Conservation (phyloP, 2,113 vertebrate genomes). For the Kryptolebias marmoratus region DNA sequence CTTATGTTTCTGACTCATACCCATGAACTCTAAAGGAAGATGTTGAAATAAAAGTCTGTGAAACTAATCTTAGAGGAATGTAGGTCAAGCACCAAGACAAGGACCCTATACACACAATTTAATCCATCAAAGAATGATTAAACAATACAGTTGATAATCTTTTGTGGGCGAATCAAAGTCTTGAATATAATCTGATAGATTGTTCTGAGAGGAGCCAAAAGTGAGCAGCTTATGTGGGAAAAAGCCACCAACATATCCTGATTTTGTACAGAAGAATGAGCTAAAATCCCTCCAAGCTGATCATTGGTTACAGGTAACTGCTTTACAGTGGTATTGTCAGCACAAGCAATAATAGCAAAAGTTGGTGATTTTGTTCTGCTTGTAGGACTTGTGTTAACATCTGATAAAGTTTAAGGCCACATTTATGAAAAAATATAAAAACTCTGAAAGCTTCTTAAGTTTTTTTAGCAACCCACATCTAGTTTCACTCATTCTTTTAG, state of each 20-base stretch:
- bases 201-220: neutral
- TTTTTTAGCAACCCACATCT: too few relatives aligned
- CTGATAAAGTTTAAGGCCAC: neutral
- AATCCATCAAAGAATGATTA: constrained; percentile 13
- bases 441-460: too few relatives aligned
- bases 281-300: neutral
- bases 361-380: neutral
- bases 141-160: constrained; percentile 10
- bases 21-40: neutral
- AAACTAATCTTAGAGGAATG: neutral
- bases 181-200: neutral
- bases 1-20: too few relatives aligned
- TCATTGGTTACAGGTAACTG: neutral
- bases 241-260: neutral
- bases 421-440: neutral
- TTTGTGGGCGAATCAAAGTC: neutral
- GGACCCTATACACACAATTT: neutral
- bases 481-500: neutral
- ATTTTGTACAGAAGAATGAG: neutral
- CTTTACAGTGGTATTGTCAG: neutral
- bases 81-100: neutral
- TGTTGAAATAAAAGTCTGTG: neutral
- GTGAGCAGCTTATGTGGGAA: neutral
- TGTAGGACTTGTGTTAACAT: neutral
- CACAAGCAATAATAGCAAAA: neutral